phyloP scores from a whole-genome alignment of 2,113 vertebrate genomes.

The Chascanopsetta lugubris region DNA sequence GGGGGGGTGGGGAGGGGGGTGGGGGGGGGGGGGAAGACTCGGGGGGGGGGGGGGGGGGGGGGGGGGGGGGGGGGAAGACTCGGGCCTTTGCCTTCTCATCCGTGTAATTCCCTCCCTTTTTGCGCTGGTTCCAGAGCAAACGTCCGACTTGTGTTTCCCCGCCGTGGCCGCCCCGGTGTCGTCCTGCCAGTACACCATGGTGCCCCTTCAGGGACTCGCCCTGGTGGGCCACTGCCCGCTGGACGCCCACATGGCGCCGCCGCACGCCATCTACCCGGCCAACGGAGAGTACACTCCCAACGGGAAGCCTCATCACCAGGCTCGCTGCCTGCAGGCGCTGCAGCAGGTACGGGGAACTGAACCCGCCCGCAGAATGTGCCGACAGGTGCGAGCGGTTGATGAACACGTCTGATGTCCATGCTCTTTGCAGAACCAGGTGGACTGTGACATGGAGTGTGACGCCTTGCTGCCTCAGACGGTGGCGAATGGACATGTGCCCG shows the following conservation, averaged over 20 bases:
- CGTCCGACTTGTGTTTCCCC: slow-evolving; percentile 89
- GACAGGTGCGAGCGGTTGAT: too few species aligned
- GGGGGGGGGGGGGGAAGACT: too few species aligned
- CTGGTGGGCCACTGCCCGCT: slow-evolving; percentile 81
- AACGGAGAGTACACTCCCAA: slow-evolving; percentile 71
- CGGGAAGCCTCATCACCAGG: slow-evolving; percentile 77
- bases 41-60: too few species aligned
- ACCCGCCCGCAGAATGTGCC: too few species aligned
- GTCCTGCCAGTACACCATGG: slow-evolving; percentile 96
- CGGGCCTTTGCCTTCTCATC: neutral
- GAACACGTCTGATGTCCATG: neutral
- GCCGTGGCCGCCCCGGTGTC: slow-evolving; percentile 83
- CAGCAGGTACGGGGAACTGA: slow-evolving; percentile 83
- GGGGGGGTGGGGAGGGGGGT: too few species aligned
- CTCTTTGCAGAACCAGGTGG: slow-evolving; percentile 75
- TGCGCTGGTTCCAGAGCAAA: slow-evolving; percentile 87
- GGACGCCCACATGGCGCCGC: slow-evolving; percentile 63
- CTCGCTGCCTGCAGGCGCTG: slow-evolving; percentile 77
- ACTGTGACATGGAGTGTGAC: slow-evolving; percentile 79
- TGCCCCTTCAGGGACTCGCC: slow-evolving; percentile 87
- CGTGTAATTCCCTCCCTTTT: neutral
- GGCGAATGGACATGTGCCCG: slow-evolving; percentile 75
- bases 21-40: too few species aligned
- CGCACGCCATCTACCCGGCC: slow-evolving; percentile 56
- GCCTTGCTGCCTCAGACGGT: slow-evolving; percentile 80